Evolutionary conservation across 2,888 invertebrate species (phyloP), one percentile per base, ranked within the genome.

Genomic region (Chydorus sphaericus): DNA sequence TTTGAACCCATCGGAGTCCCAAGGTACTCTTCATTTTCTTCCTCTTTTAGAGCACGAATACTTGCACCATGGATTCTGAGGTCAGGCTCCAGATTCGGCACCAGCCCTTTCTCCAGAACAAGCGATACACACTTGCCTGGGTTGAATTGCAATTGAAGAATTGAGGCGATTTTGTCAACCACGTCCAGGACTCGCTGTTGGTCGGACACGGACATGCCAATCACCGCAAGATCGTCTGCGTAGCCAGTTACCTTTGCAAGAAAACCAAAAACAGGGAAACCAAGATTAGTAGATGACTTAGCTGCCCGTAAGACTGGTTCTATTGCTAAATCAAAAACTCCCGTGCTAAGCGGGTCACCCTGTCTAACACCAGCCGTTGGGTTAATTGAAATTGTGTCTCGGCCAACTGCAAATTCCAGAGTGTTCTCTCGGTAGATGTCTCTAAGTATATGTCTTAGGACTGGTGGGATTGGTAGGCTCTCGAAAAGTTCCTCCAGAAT

Each of bases 301-400:
- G 11, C 38, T 16, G 1, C 8, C 11, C 3, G 8, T 8, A 38
- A 8, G 38, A 8, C 16, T 4, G 38, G 38, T 20, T 38, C 38
- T 7, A 20, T 7, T 11, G 38, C 38, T 7, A 38, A 20, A 14
- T 38, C n/a, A 38, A 70, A 68, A 0, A 67, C 30, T 3, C 67
- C 62, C 0, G 66, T 65, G 52, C 64, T 66, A 1, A 66, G 38
- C 7, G 11, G 16, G 14, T 38, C 38, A 2, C 6, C 38, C 38
- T 38, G 38, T 7, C 38, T 3, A 14, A 38, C 38, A 38, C 38
- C 38, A 2, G 38, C 8, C 20, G 38, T 38, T 7, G 38, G 38
- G 2, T 7, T 11, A 14, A 38, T 38, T 16, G 11, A 14, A 14
- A 38, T 14, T 16, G 14, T 11, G 16, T 38, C 8, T 11, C n/a